These are phyloP conservation scores for Apodemia mormo DNA, from an alignment of 2,888 invertebrate species.

Conservation along the genomic window DNA sequence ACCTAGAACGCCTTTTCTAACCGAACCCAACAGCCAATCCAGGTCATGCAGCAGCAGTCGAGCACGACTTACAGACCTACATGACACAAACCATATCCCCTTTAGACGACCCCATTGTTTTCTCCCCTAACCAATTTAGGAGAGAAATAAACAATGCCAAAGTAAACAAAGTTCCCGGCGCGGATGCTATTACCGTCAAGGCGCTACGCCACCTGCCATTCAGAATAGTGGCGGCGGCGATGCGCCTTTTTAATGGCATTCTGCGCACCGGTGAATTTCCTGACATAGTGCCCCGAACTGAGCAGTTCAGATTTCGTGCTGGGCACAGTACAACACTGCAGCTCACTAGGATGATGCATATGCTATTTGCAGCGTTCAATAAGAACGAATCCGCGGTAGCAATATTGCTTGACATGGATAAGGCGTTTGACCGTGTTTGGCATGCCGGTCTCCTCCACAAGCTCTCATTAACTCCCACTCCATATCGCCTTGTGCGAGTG, in stretches of 20 bases:
- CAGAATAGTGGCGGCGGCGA: constrained; percentile 19
- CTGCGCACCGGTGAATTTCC: constrained; percentile 28
- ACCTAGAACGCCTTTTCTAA: constrained; percentile 25
- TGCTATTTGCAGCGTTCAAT: too few relatives aligned
- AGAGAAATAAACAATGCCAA: constrained; percentile 18
- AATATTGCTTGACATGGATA: too few relatives aligned
- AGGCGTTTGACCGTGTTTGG: too few relatives aligned
- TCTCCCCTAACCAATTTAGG: constrained; percentile 1
- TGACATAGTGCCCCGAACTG: not conserved
- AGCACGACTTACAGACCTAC: not conserved
- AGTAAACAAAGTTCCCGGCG: constrained; percentile 23
- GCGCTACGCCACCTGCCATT: constrained; percentile 28
- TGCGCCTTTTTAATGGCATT: constrained; percentile 23
- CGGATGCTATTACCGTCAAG: constrained; percentile 21
- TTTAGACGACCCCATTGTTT: constrained; percentile 20
- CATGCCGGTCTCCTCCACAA: constrained; percentile 32
- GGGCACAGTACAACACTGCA: constrained; percentile 42
- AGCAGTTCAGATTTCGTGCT: too few relatives aligned
- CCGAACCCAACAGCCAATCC: not conserved
- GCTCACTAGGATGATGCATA: constrained; percentile 25
- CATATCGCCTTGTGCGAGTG: not conserved
- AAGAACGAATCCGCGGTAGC: too few relatives aligned
- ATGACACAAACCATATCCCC: not conserved
- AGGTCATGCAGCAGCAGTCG: not conserved
- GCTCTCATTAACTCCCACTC: not conserved